Conservation (phyloP, 2,888 invertebrate species). For the Polydrusus tereticollis region DNA sequence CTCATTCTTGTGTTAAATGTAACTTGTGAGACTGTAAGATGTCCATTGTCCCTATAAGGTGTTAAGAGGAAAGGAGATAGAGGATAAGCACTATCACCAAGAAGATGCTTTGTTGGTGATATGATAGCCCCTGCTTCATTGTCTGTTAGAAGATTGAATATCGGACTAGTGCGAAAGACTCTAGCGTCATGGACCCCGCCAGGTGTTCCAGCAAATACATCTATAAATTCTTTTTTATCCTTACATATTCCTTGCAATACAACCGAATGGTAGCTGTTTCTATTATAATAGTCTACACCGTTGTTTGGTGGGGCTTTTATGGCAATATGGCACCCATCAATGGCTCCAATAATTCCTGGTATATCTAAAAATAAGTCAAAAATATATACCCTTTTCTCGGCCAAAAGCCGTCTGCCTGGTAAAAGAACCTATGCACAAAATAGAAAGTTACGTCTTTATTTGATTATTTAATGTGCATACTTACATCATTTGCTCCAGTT, state of each 20-base stretch:
- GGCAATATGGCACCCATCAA: neutral
- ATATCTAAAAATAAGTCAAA: neutral
- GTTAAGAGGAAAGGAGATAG: conserved; percentile 5
- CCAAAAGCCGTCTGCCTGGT: too few relatives aligned
- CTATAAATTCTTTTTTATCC: conserved; percentile 37
- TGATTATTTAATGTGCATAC: too few relatives aligned
- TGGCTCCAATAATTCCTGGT: conserved; percentile 7
- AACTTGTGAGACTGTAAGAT: neutral
- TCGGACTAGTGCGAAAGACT: conserved; percentile 15
- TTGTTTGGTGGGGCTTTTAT: conserved; percentile 10
- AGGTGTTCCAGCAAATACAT: neutral
- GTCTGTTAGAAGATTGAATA: conserved; percentile 9
- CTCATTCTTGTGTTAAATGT: conserved; percentile 22
- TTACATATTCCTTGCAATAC: conserved; percentile 47
- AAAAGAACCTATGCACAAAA: too few relatives aligned
- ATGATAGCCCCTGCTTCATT: neutral
- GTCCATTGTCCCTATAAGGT: conserved; percentile 15
- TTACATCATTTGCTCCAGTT: too few relatives aligned
- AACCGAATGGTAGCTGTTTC: conserved; percentile 46
- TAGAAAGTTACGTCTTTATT: too few relatives aligned
- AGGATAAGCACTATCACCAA: conserved; percentile 18
- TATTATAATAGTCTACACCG: conserved; percentile 33
- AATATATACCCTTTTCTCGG: too few relatives aligned
- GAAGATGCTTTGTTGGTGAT: conserved; percentile 17
- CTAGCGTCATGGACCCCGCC: conserved; percentile 10